A percentile compares a stretch with the other conserved stretches of the same genome.
Evolutionary conservation across 2,888 invertebrate species (phyloP).

Genomic region (Timema cristinae): DNA sequence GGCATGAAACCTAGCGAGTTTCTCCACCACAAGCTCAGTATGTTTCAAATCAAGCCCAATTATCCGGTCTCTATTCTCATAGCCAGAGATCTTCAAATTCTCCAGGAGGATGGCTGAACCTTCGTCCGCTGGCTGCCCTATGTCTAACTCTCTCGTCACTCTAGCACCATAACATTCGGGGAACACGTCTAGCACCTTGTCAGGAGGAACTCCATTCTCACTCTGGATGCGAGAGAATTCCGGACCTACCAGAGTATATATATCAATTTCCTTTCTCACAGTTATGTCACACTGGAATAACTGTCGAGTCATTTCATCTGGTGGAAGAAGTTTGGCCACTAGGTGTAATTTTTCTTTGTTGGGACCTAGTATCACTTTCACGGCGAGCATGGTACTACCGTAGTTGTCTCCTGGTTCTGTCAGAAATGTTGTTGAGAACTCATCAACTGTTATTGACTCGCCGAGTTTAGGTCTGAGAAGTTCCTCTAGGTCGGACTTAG

Average conservation of each 20-base stretch:
- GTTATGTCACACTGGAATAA: conserved; percentile 43
- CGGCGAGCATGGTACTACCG: conserved; percentile 54
- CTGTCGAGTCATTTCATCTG: conserved; percentile 39
- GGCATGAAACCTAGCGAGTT: conserved; percentile 25
- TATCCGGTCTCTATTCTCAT: conserved; percentile 39
- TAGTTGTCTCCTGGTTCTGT: conserved; percentile 59
- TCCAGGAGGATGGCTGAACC: conserved; percentile 40
- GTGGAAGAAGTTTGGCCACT: conserved; percentile 43
- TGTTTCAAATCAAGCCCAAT: conserved; percentile 38
- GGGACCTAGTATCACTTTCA: conserved; percentile 37
- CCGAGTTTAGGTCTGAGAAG: neutral
- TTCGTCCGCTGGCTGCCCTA: conserved; percentile 39
- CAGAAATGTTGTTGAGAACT: conserved; percentile 44
- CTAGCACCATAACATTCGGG: conserved; percentile 41
- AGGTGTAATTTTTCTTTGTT: conserved; percentile 37
- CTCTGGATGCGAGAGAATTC: conserved; percentile 36
- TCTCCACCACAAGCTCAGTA: conserved; percentile 13
- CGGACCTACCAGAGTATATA: conserved; percentile 40
- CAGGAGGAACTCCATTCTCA: conserved; percentile 36
- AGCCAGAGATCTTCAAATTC: conserved; percentile 40
- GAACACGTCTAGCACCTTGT: conserved; percentile 37
- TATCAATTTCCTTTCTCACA: conserved; percentile 42
- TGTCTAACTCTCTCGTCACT: conserved; percentile 35
- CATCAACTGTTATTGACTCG: conserved; percentile 38
- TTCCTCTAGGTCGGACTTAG: neutral